phyloP scores from a whole-genome alignment of 2,113 vertebrate species.

The Caloenas nicobarica region DNA sequence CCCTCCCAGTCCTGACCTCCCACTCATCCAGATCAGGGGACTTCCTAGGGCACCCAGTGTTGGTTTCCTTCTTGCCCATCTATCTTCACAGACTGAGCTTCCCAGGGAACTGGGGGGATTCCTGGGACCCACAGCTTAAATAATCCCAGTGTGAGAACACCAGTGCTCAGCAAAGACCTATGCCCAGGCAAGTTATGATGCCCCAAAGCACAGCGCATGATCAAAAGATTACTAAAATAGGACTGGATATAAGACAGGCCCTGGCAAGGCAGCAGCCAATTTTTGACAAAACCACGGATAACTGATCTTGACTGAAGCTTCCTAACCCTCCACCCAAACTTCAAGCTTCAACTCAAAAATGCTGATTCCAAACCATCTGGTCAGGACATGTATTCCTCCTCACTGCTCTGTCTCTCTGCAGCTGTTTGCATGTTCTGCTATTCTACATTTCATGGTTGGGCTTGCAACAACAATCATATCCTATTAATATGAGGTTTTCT shows the following conservation, averaged over 20 bases:
- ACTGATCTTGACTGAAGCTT: neutral
- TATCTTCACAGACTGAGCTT: neutral
- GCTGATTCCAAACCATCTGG: neutral
- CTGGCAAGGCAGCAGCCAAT: neutral
- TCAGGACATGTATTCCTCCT: neutral
- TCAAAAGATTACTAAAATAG: neutral
- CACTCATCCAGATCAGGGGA: neutral
- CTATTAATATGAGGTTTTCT: neutral
- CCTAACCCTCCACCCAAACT: neutral
- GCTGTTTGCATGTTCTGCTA: neutral
- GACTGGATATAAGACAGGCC: neutral
- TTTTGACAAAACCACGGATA: neutral
- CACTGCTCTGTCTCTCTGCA: neutral
- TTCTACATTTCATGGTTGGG: neutral
- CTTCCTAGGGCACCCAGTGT: neutral
- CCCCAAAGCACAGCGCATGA: neutral
- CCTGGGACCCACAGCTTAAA: neutral
- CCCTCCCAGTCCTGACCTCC: neutral
- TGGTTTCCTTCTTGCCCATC: neutral
- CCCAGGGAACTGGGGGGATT: accelerated
- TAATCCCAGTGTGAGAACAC: neutral
- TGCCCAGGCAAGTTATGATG: neutral
- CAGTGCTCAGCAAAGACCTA: neutral
- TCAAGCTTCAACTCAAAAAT: neutral
- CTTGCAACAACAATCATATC: neutral